Conservation (phyloP, 2,888 invertebrate species). For the Scrobipalpa costella region DNA sequence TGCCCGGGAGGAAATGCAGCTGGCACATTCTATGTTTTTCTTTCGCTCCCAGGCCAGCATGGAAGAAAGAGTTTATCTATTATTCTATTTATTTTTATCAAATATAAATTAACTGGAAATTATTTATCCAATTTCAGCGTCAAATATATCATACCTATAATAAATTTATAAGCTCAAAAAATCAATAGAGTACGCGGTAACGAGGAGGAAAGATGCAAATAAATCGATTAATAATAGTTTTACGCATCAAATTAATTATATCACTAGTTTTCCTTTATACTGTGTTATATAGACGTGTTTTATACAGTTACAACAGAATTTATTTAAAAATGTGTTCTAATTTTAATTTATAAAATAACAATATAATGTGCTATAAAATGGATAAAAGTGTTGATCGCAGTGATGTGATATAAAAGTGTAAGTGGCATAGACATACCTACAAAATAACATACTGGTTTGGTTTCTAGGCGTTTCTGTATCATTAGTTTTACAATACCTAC, state of each 20-base stretch:
- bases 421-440: not conserved
- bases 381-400: constrained; percentile 2
- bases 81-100: too few relatives aligned
- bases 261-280: constrained; percentile 11
- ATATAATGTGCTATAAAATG: not conserved
- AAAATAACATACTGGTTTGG: constrained; percentile 1
- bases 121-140: too few relatives aligned
- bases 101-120: too few relatives aligned
- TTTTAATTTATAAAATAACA: not conserved
- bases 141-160: too few relatives aligned
- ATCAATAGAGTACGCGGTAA: not conserved
- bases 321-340: not conserved
- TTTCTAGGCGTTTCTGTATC: constrained; percentile 16
- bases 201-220: not conserved
- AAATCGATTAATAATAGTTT: not conserved
- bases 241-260: not conserved
- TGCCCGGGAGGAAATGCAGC: too few relatives aligned
- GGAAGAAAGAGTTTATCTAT: too few relatives aligned
- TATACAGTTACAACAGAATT: not conserved
- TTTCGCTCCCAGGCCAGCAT: too few relatives aligned
- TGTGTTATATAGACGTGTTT: not conserved
- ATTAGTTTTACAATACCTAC: not conserved
- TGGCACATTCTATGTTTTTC: too few relatives aligned
- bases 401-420: constrained; percentile 3
- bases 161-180: not conserved